Evolutionary conservation across 2,797 vertebrate genomes (phyloP).

Genomic region (Champsocephalus gunnari): DNA sequence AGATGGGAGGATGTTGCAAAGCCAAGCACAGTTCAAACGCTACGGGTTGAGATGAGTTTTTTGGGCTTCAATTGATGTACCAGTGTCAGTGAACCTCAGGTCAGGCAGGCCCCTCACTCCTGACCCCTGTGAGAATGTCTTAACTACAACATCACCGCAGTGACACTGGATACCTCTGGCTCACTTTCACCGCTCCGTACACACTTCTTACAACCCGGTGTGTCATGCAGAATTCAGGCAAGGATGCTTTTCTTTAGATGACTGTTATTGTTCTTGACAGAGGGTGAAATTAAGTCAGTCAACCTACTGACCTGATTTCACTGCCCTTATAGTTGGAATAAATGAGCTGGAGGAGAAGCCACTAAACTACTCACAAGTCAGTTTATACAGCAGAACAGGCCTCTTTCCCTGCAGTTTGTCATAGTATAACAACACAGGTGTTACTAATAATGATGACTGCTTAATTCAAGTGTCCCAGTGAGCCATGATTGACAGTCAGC

Average conservation of each 20-base stretch:
- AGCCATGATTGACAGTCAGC: background rate
- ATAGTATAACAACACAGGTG: background rate
- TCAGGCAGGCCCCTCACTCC: slow-evolving; percentile 14
- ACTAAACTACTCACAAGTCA: background rate
- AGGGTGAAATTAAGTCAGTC: slow-evolving; percentile 28
- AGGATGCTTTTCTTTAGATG: slow-evolving; percentile 29
- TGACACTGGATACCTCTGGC: slow-evolving; percentile 42
- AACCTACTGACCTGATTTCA: slow-evolving; percentile 23
- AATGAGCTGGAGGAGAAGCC: background rate
- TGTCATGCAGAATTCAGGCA: slow-evolving; percentile 22
- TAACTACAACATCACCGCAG: slow-evolving; percentile 17
- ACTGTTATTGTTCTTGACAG: slow-evolving; percentile 17
- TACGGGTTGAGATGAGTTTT: background rate
- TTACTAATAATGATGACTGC: background rate
- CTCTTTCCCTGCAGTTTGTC: background rate
- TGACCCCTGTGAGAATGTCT: slow-evolving; percentile 34
- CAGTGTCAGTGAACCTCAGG: slow-evolving; percentile 32
- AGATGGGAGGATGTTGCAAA: background rate
- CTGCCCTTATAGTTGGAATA: slow-evolving; percentile 8
- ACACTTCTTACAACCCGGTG: slow-evolving; percentile 30
- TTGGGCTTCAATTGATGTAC: slow-evolving; percentile 16
- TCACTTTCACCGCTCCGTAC: slow-evolving; percentile 42
- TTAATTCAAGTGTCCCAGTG: background rate
- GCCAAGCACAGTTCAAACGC: background rate
- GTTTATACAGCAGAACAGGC: background rate